A percentile compares a stretch with the other conserved stretches of the same genome.
Conservation (phyloP, 2,888 invertebrate species). For the Calliphora vomitoria region DNA sequence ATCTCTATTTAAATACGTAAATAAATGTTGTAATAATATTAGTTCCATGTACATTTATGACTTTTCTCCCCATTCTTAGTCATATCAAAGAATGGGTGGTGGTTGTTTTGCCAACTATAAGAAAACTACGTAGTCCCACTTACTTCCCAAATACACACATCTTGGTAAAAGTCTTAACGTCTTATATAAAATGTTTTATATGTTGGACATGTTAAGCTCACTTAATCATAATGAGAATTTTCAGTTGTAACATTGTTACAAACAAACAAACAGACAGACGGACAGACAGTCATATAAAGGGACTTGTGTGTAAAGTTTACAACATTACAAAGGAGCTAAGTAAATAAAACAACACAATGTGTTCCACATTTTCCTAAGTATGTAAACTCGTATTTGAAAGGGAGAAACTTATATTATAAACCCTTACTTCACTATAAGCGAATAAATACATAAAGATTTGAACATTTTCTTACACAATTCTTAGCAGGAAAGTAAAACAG, state of each 20-base stretch:
- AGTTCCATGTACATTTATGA: not conserved
- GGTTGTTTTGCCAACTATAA: not conserved
- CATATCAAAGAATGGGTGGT: not conserved
- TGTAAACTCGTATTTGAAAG: no score
- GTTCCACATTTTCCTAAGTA: not conserved
- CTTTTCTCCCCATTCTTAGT: not conserved
- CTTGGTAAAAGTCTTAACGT: not conserved
- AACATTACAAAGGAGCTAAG: not conserved
- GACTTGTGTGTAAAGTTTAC: not conserved
- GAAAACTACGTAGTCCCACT: not conserved
- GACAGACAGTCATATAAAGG: not conserved
- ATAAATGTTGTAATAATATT: not conserved
- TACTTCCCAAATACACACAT: not conserved
- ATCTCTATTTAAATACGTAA: not conserved
- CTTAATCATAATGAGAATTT: conserved; percentile 2
- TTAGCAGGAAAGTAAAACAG: not conserved
- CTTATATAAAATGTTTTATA: conserved; percentile 23
- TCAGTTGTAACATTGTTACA: not conserved
- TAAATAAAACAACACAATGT: not conserved
- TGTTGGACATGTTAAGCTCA: conserved; percentile 26
- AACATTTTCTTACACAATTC: not conserved
- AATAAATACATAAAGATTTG: not conserved
- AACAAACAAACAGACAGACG: not conserved
- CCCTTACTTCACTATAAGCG: no score
- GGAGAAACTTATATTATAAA: no score